Evolutionary conservation across 1,140 invertebrate species (phyloP).

Genomic region (Saccostrea glomerata): DNA sequence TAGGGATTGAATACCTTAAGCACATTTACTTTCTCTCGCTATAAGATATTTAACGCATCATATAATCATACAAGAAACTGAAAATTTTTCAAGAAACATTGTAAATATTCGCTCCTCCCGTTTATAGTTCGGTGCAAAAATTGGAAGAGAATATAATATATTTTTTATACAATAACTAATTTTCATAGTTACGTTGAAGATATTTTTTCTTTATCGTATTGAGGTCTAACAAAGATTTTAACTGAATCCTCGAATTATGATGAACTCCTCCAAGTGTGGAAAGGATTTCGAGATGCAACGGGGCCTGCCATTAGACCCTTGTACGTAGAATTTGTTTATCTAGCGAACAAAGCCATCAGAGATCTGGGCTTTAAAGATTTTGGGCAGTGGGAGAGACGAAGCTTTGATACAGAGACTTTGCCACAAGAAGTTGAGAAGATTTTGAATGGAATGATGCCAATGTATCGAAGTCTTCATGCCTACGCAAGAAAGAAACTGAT

Average conservation of each 20-base stretch:
- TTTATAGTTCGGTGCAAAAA: no score
- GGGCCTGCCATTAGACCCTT: constrained; percentile 87
- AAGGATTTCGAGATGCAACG: constrained; percentile 86
- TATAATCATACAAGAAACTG: no score
- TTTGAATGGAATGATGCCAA: constrained; percentile 91
- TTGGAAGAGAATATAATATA: no score
- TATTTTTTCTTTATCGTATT: neutral
- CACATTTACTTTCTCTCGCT: no score
- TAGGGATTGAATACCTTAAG: no score
- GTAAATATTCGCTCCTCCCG: no score
- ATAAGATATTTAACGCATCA: no score
- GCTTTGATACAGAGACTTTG: constrained; percentile 75
- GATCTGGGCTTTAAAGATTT: constrained; percentile 84
- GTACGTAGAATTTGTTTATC: constrained; percentile 88
- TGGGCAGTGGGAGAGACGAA: constrained; percentile 67
- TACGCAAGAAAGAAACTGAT: constrained; percentile 91
- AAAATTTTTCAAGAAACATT: no score
- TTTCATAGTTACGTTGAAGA: no score
- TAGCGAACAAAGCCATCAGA: constrained; percentile 89
- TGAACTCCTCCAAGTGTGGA: constrained; percentile 81
- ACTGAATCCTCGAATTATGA: constrained; percentile 66
- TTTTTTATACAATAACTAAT: no score
- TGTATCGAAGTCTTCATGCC: constrained; percentile 93
- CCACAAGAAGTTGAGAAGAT: constrained; percentile 86
- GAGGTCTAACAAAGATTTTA: constrained; percentile 68